A percentile compares a stretch with the other conserved stretches of the same genome.
Conservation (phyloP, 64 coral and sea anemone genomes). For the Montipora efflorescens region DNA sequence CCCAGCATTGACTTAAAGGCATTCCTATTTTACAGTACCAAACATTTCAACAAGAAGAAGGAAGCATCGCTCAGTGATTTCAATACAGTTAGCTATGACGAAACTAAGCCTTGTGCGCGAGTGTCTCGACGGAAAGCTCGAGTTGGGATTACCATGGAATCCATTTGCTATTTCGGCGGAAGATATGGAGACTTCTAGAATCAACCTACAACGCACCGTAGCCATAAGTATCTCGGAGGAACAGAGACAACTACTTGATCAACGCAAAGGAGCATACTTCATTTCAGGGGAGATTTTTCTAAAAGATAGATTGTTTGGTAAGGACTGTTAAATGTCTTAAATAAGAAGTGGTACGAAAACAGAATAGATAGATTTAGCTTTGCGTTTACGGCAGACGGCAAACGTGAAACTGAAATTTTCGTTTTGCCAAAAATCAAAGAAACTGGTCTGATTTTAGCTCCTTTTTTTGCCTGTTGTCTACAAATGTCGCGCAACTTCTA, state of each 20-base stretch:
- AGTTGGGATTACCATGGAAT: constrained; percentile 26
- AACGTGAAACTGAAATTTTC: no score
- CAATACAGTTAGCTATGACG: background rate
- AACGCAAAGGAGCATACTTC: no score
- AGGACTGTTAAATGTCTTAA: background rate
- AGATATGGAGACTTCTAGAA: constrained; percentile 1
- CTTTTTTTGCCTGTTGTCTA: no score
- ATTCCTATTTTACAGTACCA: constrained; percentile 5
- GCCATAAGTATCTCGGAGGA: background rate
- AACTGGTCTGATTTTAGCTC: no score
- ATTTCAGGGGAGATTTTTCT: background rate
- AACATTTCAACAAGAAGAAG: constrained; percentile 1
- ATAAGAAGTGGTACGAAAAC: no score
- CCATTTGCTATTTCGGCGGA: background rate
- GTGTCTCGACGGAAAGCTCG: background rate
- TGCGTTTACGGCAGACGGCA: no score
- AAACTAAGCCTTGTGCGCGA: background rate
- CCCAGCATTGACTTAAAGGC: background rate
- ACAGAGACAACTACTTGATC: background rate
- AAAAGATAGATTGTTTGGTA: background rate
- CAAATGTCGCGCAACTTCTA: no score
- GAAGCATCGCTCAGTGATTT: constrained; percentile 2
- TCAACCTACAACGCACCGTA: background rate
- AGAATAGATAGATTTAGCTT: no score
- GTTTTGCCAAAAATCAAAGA: no score